Evolutionary conservation across 2,888 invertebrate genomes (phyloP), one percentile per base, ranked within the genome.

Genomic region (Halocaridina rubra): DNA sequence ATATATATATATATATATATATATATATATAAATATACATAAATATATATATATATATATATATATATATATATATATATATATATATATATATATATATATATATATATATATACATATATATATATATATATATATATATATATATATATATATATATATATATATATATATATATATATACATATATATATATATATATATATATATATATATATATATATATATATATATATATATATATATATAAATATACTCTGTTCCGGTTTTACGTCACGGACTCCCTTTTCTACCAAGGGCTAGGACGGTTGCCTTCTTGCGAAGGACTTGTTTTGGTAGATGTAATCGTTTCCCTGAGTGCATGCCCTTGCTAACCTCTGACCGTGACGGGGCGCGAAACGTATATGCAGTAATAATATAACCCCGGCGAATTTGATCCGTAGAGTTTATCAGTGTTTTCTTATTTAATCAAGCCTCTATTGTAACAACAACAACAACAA

Each of bases 41-140:
- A 19, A 13, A 61, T 61, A 61, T 61, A 61, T 61, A 61, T 19
- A 64, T 64, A 64, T 1, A 24, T 64, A 64, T 1, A 64, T 64
- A 3, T 64, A 64, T 64, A n/a, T 24, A 27, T 64, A 64, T 3
- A 24, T 64, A 19, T 64, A 64, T 64, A 64, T 64, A 19, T 19
- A 64, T 4, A 64, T n/a, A 19, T 64, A 64, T 64, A 64, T 5
- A 13, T 64, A 2, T 64, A 64, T 64, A 8, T 64, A 64, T 24
- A 8, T 64, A 64, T 24, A 61, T n/a, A 61, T n/a, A 61, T n/a
- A 61, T n/a, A 61, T n/a, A 61, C 27, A 8, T 64, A 64, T 61
- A 61, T 61, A 61, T 64, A 64, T 64, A 64, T 64, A 19, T 64
- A 64, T 64, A 19, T 64, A 64, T 64, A 27, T 64, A 61, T 61